Base-by-base conservation (phyloP, 2,797 vertebrate genomes). In the Sciurus carolinensis region DNA sequence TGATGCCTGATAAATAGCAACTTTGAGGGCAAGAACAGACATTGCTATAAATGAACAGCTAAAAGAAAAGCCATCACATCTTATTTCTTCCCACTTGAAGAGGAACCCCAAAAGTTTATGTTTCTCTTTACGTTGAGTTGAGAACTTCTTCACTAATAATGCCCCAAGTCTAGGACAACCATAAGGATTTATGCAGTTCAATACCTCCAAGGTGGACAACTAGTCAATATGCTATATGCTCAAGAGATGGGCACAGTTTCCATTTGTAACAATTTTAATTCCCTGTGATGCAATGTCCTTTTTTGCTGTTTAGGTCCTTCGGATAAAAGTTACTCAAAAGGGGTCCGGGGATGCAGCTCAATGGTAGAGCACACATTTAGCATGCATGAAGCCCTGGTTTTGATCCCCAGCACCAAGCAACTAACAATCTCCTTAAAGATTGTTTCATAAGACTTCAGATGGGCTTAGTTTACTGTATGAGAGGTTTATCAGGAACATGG, bases 401-500 rank as follows among this genome's bases (percentile, higher is more conserved):
- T 42, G 26, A 84, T 36, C 28, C 39, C 39, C 5, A 47, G 30
- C 4, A 50, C 28, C 22, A 89, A 94, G 47, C 72, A 92, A 76
- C 42, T 90, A 92, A 95, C 17, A 36, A 28, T 64, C 54, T 90
- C 44, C 24, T 91, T 69, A 95, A 92, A 86, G 30, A 64, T n/a
- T 75, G 36, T 50, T 93, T 79, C 28, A 17, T 79, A 94, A 94
- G 83, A 79, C 69, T 75, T 85, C 72, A 94, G 75, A 91, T 24
- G 71, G 77, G 72, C 17, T 92, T 54, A 54, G 47, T 85, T 90
- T 84, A 87, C 84, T 44, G 7, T 20, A 90, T 62, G 36, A 94
- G 13, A 94, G 47, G 44, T 33, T 57, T 54, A 66, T 33, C 64
- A 95, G 36, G 3, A 81, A 2, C 33, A 94, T 36, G 81, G n/a